Evolutionary conservation across 2,797 vertebrate species (phyloP).

Genomic region (Sorex maritimensis): DNA sequence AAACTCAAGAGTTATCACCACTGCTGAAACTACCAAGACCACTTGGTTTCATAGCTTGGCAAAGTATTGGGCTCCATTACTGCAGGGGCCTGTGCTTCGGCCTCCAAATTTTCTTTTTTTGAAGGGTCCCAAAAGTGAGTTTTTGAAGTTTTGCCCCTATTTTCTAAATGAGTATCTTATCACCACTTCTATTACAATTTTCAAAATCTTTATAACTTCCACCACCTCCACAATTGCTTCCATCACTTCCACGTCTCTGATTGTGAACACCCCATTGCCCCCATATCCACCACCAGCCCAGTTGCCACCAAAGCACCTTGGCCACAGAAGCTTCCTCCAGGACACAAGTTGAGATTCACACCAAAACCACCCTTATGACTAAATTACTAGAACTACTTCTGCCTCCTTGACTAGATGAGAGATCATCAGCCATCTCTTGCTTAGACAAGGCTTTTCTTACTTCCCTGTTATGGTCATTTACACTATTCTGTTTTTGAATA

Average conservation of each 20-base stretch:
- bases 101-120: conserved; percentile 93
- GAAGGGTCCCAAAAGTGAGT: conserved; percentile 96
- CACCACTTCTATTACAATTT: conserved; percentile 91
- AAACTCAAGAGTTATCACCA: conserved; percentile 87
- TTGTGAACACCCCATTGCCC: conserved; percentile 92
- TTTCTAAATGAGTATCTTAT: too few relatives aligned
- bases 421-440: conserved; percentile 95
- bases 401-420: conserved; percentile 94
- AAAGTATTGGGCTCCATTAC: conserved; percentile 87
- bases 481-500: conserved; percentile 97
- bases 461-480: conserved; percentile 98
- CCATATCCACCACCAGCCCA: conserved; percentile 91
- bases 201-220: conserved; percentile 95
- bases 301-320: conserved; percentile 91
- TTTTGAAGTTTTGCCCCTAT: too few relatives aligned
- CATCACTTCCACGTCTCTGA: conserved; percentile 94
- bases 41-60: conserved; percentile 88
- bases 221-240: conserved; percentile 94
- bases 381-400: conserved; percentile 91
- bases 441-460: conserved; percentile 97
- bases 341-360: conserved; percentile 89
- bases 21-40: conserved; percentile 90
- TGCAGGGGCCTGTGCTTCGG: conserved; percentile 90
- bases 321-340: conserved; percentile 90
- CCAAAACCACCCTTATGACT: conserved; percentile 91